A percentile compares a stretch with the other conserved stretches of the same genome.
These are phyloP conservation scores for Ctenopoma multispine DNA, from an alignment of 2,797 vertebrate genomes.

Conservation along the genomic window DNA sequence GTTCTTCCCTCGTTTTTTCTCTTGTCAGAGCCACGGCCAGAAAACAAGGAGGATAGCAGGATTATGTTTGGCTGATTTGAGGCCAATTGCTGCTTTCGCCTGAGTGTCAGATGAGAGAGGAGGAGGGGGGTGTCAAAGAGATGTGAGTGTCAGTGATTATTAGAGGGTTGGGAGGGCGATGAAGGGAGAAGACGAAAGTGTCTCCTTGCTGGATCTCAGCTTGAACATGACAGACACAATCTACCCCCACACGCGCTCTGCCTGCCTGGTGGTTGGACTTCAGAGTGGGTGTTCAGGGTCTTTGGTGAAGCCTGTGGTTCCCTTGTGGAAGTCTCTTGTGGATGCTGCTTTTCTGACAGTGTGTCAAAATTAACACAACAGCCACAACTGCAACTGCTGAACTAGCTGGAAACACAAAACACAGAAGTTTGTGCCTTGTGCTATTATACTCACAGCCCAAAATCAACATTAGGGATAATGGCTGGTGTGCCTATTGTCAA, in stretches of 20 bases:
- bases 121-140: slow-evolving; percentile 66
- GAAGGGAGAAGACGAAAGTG: slow-evolving; percentile 53
- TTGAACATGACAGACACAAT: slow-evolving; percentile 75
- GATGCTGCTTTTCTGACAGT: slow-evolving; percentile 55
- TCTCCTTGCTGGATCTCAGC: slow-evolving; percentile 67
- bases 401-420: slow-evolving; percentile 15
- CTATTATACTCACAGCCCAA: neutral
- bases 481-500: too few species aligned
- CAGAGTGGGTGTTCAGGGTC: slow-evolving; percentile 55
- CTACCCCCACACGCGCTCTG: slow-evolving; percentile 36
- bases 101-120: slow-evolving; percentile 55
- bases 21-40: slow-evolving; percentile 16
- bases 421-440: slow-evolving; percentile 11
- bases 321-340: slow-evolving; percentile 23
- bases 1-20: slow-evolving; percentile 53
- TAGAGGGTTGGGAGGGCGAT: slow-evolving; percentile 66
- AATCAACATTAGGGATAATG: too few species aligned
- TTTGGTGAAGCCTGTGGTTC: slow-evolving; percentile 37
- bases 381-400: slow-evolving; percentile 24
- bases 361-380: slow-evolving; percentile 60
- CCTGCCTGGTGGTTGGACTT: slow-evolving; percentile 46
- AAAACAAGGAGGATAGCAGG: slow-evolving; percentile 63
- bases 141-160: slow-evolving; percentile 81
- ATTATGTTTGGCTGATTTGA: slow-evolving; percentile 84
- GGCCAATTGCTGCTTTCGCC: slow-evolving; percentile 81